Percentiles rank a stretch among this genome's conserved stretches.
phyloP scores from a whole-genome alignment of 2,797 vertebrate species.

The Enoplosus armatus region DNA sequence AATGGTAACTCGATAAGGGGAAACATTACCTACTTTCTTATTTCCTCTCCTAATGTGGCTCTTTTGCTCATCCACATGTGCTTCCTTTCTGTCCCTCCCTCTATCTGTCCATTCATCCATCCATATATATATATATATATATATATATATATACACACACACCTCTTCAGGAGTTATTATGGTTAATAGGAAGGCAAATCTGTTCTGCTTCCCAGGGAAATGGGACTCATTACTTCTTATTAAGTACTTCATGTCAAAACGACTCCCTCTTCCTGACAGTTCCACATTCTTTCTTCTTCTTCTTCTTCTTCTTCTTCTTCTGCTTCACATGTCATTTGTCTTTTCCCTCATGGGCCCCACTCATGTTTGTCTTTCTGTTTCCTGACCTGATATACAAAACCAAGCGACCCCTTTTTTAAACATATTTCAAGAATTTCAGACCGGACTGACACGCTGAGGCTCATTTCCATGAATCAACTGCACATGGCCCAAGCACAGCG shows the following conservation, averaged over 20 bases:
- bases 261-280: constrained; percentile 24
- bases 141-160: no score
- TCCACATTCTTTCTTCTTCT: neutral
- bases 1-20: constrained; percentile 18
- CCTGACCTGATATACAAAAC: constrained; percentile 41
- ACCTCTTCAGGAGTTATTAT: constrained; percentile 40
- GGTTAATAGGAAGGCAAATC: constrained; percentile 51
- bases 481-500: constrained; percentile 23
- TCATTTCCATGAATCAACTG: constrained; percentile 23
- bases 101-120: constrained; percentile 43
- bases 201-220: constrained; percentile 57
- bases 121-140: no score
- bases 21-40: constrained; percentile 14
- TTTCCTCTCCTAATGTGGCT: constrained; percentile 13
- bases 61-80: neutral
- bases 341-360: neutral
- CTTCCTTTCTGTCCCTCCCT: constrained; percentile 22
- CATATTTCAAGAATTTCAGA: neutral
- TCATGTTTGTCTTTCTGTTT: constrained; percentile 7
- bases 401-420: constrained; percentile 10
- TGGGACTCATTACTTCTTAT: constrained; percentile 69
- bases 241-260: constrained; percentile 45
- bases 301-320: neutral
- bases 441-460: neutral
- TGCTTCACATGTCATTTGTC: constrained; percentile 20